Base-by-base conservation (phyloP, 1,140 invertebrate genomes). In the Euwallacea fornicatus region DNA sequence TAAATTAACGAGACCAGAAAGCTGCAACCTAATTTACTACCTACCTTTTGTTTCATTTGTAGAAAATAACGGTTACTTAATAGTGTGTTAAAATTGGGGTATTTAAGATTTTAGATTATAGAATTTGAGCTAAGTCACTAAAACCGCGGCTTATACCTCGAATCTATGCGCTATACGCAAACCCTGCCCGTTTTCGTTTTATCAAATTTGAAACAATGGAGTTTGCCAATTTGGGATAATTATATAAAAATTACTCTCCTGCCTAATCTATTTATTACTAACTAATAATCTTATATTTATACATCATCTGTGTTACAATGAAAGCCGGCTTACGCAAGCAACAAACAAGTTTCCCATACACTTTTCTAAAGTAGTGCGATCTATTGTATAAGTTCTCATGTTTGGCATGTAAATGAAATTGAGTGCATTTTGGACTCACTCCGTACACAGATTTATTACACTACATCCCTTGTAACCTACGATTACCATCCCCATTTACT, bases 401-500 rank as follows among this genome's bases (percentile, higher is more conserved):
- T 50, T 11, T 13, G 9, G 13, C 46, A 13, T 10, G 9, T 11
- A 50, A 11, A 10, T 6, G 9, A 50, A 10, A 50, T 50, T 50
- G 46, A 50, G 46, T 11, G 46, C 21, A 33, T 33, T 33, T 33
- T 33, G 21, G 21, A 33, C 21, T 33, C 21, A 33, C 21, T 33
- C 21, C 21, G 21, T 33, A 11, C 42, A n/a, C 42, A 42, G 7
- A n/a, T 7, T 15, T 16, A 6, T n/a, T n/a, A 16, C 46, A 42
- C 8, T 46, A 13, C 46, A 15, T 62, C 8, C 9, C 46, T 10
- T 50, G 2, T 2, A 13, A 10, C 46, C 13, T 13, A 13, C 13
- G 9, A 50, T 13, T 50, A 0, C 13, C 46, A 50, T 11, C 9
- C 16, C 41, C 42, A 41, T 58, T 76, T 90, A 97, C 86, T 97